Base-by-base conservation (phyloP, 1,140 invertebrate species). In the Zaprionus taronus region DNA sequence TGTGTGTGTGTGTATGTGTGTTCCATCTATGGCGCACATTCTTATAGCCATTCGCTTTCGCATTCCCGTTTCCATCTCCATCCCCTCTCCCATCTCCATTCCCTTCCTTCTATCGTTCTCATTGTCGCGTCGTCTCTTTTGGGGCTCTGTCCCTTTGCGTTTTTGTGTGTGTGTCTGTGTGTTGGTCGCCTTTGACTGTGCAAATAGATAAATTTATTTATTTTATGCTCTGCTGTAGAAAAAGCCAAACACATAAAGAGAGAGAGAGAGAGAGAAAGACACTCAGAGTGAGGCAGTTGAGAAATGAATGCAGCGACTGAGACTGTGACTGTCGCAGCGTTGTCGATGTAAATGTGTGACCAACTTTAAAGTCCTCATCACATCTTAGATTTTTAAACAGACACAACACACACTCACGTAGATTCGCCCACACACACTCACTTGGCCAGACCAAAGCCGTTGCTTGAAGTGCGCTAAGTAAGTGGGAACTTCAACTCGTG, bases 141-240 rank as follows among this genome's bases (percentile, higher is more conserved):
- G 72, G 70, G 67, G 67, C 79, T 82, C 80, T 86, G 81, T 86
- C 80, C 83, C 85, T 79, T 89, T 79, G 53, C 77, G 71, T 61
- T 72, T 79, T 67, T 83, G 31, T 34, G 3, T 11, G 31, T 31
- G 28, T 20, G 20, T 31, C 7, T 31, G 17, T 67, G 41, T 69
- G 44, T 79, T 72, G 84, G 64, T 72, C 84, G 83, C 80, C 83
- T 86, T 85, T 86, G 83, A 87, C 83, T 85, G 83, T 80, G 80
- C 83, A 89, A 84, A 89, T 89, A 84, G 84, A 87, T 87, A 89
- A 89, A 87, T 87, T 87, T 87, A 89, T 87, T 84, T 87, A 87
- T 87, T 87, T 87, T 84, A 87, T 87, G 78, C 81, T 67, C 84
- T 67, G 65, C 70, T 80, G 49, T 67, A 72, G 62, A 49, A 79